Conservation (phyloP, 2,888 invertebrate genomes). For the Caradrina kadenii region DNA sequence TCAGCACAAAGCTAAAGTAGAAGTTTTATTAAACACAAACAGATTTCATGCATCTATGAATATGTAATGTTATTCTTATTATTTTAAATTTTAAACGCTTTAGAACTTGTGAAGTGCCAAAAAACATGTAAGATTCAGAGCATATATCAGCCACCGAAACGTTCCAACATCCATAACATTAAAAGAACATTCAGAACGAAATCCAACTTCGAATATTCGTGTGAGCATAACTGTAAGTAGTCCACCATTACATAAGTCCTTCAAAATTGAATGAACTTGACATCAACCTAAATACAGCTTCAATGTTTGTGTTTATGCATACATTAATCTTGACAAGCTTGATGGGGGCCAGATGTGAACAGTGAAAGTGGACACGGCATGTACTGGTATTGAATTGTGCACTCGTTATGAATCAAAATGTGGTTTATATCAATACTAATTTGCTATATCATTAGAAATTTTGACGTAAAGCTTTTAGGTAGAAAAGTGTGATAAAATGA, state of each 20-base stretch:
- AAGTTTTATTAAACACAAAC: no score
- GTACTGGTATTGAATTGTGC: slow-evolving; percentile 30
- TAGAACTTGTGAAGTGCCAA: no score
- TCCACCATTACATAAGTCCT: slow-evolving; percentile 58
- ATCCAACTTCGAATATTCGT: slow-evolving; percentile 1
- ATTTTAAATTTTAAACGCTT: no score
- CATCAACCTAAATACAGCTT: slow-evolving; percentile 80
- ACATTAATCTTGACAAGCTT: slow-evolving; percentile 73
- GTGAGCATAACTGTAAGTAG: slow-evolving; percentile 21
- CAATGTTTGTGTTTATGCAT: slow-evolving; percentile 71
- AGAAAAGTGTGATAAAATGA: no score
- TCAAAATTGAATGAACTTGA: slow-evolving; percentile 81
- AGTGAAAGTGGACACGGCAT: slow-evolving; percentile 78
- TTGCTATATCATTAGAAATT: no score
- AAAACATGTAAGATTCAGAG: no score
- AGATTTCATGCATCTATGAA: no score
- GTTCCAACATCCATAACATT: slow-evolving; percentile 6
- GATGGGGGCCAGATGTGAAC: slow-evolving; percentile 50
- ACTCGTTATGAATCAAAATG: not conserved
- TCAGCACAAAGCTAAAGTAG: no score
- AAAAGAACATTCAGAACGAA: slow-evolving; percentile 7
- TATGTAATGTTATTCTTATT: no score
- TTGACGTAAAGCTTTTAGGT: no score
- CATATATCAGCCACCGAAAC: not conserved
- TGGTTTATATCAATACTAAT: no score